phyloP scores from a whole-genome alignment of 2,888 invertebrate genomes.

The Caenorhabditis sp. region DNA sequence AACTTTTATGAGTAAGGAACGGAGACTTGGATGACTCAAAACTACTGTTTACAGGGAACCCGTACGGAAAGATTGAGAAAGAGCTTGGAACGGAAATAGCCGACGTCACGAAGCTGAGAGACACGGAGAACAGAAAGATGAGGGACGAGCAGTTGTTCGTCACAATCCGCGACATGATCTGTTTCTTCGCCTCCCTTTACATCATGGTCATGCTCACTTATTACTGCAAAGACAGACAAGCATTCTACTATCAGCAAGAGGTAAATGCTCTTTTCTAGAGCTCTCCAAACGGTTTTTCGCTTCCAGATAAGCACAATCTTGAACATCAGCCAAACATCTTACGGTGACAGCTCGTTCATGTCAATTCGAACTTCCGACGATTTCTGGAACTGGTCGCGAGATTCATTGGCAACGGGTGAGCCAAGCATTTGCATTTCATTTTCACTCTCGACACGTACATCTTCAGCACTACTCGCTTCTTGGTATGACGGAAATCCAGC shows the following conservation, averaged over 20 bases:
- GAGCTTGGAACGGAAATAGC: conserved; percentile 58
- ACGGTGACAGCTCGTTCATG: conserved; percentile 59
- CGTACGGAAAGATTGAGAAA: conserved; percentile 46
- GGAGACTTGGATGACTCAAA: no score
- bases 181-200: conserved; percentile 61
- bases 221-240: conserved; percentile 62
- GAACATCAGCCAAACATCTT: conserved; percentile 31
- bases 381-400: conserved; percentile 67
- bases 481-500: conserved; percentile 82
- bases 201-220: conserved; percentile 66
- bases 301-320: conserved; percentile 50
- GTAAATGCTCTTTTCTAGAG: no score
- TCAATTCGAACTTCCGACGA: conserved; percentile 57
- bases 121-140: conserved; percentile 60
- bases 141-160: conserved; percentile 63
- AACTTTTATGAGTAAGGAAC: conserved; percentile 51
- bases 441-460: background rate
- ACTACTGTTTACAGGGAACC: conserved; percentile 34
- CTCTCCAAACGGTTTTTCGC: background rate
- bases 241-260: conserved; percentile 62
- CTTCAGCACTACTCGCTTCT: conserved; percentile 78
- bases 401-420: conserved; percentile 56
- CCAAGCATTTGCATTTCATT: background rate
- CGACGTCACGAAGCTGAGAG: conserved; percentile 56
- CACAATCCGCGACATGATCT: conserved; percentile 63